Evolutionary conservation across 2,797 vertebrate genomes (phyloP).

Genomic region (Phyllotis vaccarum): DNA sequence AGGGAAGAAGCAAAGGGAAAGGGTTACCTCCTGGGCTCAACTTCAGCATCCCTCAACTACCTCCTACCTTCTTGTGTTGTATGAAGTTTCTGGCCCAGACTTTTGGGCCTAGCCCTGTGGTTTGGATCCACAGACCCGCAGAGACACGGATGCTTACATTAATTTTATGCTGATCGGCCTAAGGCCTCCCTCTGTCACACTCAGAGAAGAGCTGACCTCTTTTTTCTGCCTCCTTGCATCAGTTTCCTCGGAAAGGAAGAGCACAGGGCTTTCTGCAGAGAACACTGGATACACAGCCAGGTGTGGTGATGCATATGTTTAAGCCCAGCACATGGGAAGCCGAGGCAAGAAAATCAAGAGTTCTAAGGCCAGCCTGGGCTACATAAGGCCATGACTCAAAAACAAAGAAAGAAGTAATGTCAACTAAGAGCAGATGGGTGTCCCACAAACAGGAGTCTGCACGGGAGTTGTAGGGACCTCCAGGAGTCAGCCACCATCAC

Average conservation of each 20-base stretch:
- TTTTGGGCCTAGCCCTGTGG: too few relatives aligned
- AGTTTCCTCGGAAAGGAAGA: slow-evolving; percentile 12
- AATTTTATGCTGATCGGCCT: neutral
- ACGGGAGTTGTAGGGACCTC: neutral
- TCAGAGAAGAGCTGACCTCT: neutral
- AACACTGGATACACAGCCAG: neutral
- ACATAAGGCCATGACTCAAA: neutral
- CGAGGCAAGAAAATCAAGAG: neutral
- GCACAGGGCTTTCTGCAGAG: neutral
- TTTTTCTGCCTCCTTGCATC: slow-evolving; percentile 26
- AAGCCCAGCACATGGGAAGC: neutral
- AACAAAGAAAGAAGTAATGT: neutral
- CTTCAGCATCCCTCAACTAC: neutral
- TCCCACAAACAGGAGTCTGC: neutral
- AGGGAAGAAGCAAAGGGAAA: neutral
- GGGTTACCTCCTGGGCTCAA: neutral
- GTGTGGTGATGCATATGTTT: neutral
- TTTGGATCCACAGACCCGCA: too few relatives aligned
- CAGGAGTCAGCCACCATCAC: neutral
- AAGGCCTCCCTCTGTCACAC: neutral
- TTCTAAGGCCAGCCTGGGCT: neutral
- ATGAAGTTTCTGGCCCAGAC: too few relatives aligned
- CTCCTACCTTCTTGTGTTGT: neutral
- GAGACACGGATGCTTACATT: too few relatives aligned
- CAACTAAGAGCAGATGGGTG: neutral